Evolutionary conservation across 2,797 vertebrate species (phyloP), one percentile per base, ranked within the genome.

Genomic region (Onychomys torridus): DNA sequence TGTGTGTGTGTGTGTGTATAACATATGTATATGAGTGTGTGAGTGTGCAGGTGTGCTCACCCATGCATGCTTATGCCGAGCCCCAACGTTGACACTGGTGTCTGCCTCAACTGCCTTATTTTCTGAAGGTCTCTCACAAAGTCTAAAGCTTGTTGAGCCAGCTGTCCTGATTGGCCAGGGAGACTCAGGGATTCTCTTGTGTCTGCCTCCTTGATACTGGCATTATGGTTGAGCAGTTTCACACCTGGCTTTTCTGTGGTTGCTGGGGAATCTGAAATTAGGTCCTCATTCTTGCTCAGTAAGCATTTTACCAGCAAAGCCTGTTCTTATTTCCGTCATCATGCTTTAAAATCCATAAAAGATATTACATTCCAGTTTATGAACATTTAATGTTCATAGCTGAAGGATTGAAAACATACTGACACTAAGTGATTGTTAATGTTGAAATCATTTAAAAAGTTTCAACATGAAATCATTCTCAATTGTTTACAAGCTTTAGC

Each of bases 311-410:
- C 7, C 16, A 8, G 3, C 49, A 57, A 16, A 73, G 23, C 16
- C 34, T 90, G 29, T 92, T 86, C 83, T 23, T 34, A 77, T 78
- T 96, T 94, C 49, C 65, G 14, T 40, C 67, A 77, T 37, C 67
- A 76, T 88, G 83, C 10, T 92, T 96, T 61, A 90, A 95, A 93
- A 89, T 63, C 43, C 34, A n/a, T 92, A 81, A 91, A 92, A 52
- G 52, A 88, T 85, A 17, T 40, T 89, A 55, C 71, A 34, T n/a
- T 82, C 46, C 16, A 78, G 21, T 91, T 69, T 59, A 95, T 81
- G 46, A 27, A 25, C 71, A 95, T 52, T 90, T 85, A 73, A 69
- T 88, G 37, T 92, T 94, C 90, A 73, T 91, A 96, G 67, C 69
- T 93, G 27, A 95, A 92, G 73, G 67, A 73, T 40, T 52, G 85